phyloP scores from a whole-genome alignment of 2,797 vertebrate species.

The Leptodactylus fallax region DNA sequence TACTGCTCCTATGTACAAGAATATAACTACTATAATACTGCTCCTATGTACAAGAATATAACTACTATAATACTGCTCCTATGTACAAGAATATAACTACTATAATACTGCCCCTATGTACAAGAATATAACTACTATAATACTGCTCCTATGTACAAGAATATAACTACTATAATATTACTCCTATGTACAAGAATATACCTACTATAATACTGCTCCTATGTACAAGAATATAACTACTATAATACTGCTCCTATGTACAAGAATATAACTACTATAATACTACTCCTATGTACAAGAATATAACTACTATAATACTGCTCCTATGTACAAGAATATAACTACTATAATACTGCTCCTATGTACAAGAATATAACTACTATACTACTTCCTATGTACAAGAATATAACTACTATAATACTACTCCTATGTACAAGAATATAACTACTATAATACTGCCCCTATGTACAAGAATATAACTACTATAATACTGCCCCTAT shows the following conservation, averaged over 20 bases:
- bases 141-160: background rate
- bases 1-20: too few relatives aligned
- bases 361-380: too few relatives aligned
- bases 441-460: too few relatives aligned
- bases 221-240: background rate
- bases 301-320: conserved; percentile 1
- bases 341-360: background rate
- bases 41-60: background rate
- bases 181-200: background rate
- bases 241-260: background rate
- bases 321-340: background rate
- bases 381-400: too few relatives aligned
- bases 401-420: too few relatives aligned
- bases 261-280: background rate
- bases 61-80: background rate
- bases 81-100: too few relatives aligned
- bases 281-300: background rate
- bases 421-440: too few relatives aligned
- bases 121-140: too few relatives aligned
- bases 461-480: too few relatives aligned
- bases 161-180: background rate
- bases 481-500: too few relatives aligned
- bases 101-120: too few relatives aligned
- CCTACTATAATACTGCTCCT: background rate
- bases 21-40: background rate